These are phyloP conservation scores for Aphelenchoides fujianensis DNA, from an alignment of 1,140 invertebrate species.

Conservation along the genomic window DNA sequence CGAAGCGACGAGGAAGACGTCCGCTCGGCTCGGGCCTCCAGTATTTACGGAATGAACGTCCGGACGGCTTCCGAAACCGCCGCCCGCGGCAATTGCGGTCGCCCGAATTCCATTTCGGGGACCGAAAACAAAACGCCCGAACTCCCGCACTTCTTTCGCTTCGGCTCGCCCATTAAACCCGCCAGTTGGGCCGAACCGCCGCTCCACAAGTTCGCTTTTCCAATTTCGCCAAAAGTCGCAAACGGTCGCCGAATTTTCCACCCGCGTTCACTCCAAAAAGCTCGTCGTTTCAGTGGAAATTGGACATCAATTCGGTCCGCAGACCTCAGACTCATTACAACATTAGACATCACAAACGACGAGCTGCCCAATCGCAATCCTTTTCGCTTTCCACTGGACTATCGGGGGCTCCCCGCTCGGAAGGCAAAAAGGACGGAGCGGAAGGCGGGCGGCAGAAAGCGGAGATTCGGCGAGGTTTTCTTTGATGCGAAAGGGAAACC, in stretches of 20 bases:
- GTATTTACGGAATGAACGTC: background rate
- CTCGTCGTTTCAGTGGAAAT: background rate
- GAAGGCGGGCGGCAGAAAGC: background rate
- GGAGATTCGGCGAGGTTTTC: background rate
- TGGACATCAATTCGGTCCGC: background rate
- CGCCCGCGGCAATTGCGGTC: background rate
- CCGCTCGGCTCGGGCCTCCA: too few relatives aligned
- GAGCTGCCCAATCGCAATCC: background rate
- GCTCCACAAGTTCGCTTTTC: background rate
- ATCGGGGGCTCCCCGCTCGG: background rate
- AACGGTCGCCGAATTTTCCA: background rate
- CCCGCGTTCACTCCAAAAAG: too few relatives aligned
- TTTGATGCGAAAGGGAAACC: too few relatives aligned
- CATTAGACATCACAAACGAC: background rate
- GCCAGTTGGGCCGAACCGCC: background rate
- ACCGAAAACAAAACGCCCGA: background rate
- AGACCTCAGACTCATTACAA: background rate
- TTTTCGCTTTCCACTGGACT: background rate
- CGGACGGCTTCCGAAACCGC: background rate
- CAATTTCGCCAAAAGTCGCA: too few relatives aligned
- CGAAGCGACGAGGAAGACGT: too few relatives aligned
- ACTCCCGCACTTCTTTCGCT: background rate
- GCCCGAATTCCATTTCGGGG: background rate
- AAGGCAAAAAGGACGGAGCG: background rate
- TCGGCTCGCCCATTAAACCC: background rate